phyloP scores from a whole-genome alignment of 2,113 vertebrate genomes.

The Willisornis vidua region DNA sequence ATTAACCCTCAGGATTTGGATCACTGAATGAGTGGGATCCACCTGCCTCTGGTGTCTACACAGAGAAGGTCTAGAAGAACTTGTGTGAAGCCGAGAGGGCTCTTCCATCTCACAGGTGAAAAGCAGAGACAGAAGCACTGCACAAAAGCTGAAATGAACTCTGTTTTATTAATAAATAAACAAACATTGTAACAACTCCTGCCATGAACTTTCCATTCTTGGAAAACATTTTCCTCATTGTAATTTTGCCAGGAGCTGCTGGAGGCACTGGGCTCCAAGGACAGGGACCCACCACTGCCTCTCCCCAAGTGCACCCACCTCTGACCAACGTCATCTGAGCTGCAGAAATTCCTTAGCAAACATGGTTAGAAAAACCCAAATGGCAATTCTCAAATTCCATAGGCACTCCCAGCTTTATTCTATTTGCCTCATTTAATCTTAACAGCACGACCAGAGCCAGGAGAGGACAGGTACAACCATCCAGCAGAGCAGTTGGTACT shows the following conservation, averaged over 20 bases:
- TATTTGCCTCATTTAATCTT: fast-evolving
- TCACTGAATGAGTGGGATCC: neutral
- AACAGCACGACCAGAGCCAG: fast-evolving
- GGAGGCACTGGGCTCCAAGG: fast-evolving
- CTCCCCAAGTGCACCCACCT: neutral
- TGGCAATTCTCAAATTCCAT: neutral
- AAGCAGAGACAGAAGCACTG: neutral
- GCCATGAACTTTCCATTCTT: neutral
- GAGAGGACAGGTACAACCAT: neutral
- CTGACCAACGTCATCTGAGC: neutral
- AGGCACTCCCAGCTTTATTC: neutral
- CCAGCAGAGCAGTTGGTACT: neutral
- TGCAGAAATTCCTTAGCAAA: neutral
- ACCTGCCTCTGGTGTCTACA: neutral
- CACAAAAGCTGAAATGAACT: neutral
- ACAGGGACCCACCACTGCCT: neutral
- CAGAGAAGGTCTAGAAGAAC: neutral
- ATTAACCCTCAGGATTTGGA: neutral
- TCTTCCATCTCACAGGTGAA: neutral
- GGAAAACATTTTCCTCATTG: neutral
- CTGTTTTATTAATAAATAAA: neutral
- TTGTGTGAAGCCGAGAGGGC: neutral
- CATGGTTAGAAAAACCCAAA: neutral
- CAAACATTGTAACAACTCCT: neutral
- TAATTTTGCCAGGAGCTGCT: neutral